Percentiles rank a stretch among this genome's conserved stretches.
phyloP scores from a whole-genome alignment of 2,797 vertebrate species.

The Helicolenus hilgendorfi region DNA sequence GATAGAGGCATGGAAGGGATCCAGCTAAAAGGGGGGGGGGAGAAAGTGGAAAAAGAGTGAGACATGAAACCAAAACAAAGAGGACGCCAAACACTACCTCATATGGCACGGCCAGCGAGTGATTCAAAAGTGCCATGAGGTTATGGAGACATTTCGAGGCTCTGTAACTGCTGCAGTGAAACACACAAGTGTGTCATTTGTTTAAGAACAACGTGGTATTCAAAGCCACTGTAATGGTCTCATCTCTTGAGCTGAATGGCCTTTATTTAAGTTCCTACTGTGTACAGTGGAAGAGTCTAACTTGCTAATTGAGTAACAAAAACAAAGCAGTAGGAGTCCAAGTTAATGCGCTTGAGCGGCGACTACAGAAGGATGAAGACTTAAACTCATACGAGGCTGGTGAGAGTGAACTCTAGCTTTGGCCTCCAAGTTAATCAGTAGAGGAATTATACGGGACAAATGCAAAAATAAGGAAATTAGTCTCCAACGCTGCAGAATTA shows the following conservation, averaged over 20 bases:
- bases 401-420: background rate
- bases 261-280: constrained; percentile 23
- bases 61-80: constrained; percentile 19
- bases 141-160: background rate
- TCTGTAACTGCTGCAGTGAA: background rate
- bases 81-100: background rate
- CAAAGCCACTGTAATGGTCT: constrained; percentile 25
- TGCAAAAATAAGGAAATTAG: background rate
- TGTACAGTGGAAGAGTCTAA: constrained; percentile 38
- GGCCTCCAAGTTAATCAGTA: background rate
- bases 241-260: constrained; percentile 25
- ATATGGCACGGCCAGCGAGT: background rate
- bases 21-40: constrained; percentile 85
- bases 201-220: constrained; percentile 23
- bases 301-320: constrained; percentile 67
- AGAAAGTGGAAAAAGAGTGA: background rate
- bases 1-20: constrained; percentile 94
- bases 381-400: constrained; percentile 47
- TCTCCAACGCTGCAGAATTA: background rate
- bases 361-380: background rate
- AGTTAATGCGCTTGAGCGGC: constrained; percentile 49
- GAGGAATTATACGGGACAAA: background rate
- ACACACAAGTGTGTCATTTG: constrained; percentile 3
- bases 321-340: constrained; percentile 47
- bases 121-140: background rate